Percentiles rank a stretch among this genome's conserved stretches.
Evolutionary conservation across 2,797 vertebrate species (phyloP).

Genomic region (Alosa sapidissima): DNA sequence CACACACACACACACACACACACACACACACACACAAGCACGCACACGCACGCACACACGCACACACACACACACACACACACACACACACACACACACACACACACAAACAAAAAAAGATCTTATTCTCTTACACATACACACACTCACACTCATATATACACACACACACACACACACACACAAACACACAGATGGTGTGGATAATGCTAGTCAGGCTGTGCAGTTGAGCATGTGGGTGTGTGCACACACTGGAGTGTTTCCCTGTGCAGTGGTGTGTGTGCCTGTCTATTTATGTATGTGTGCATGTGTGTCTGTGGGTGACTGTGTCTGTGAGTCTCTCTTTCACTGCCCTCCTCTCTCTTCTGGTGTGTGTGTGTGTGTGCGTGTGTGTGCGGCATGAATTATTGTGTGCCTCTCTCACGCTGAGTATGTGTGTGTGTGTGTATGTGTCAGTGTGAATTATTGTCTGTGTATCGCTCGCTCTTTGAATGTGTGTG

Average conservation of each 20-base stretch:
- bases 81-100: not conserved
- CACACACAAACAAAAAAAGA: not conserved
- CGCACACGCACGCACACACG: slow-evolving; percentile 7
- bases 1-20: slow-evolving; percentile 5
- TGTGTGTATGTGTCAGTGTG: slow-evolving; percentile 13
- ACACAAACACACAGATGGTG: slow-evolving; percentile 19
- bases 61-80: not conserved
- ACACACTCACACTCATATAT: not conserved
- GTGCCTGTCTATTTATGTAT: not conserved
- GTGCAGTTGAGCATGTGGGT: slow-evolving; percentile 13
- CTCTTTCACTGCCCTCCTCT: not conserved
- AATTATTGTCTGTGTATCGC: slow-evolving; percentile 21
- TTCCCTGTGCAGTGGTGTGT: not conserved
- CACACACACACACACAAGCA: slow-evolving; percentile 10
- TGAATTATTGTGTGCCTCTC: slow-evolving; percentile 16
- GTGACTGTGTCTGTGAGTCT: not conserved
- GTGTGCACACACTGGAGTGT: not conserved
- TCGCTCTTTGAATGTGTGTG: slow-evolving; percentile 12
- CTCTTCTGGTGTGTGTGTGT: not conserved
- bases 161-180: slow-evolving; percentile 15
- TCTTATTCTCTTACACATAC: slow-evolving; percentile 1
- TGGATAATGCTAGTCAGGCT: slow-evolving; percentile 11
- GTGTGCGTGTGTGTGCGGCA: not conserved
- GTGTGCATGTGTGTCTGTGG: not conserved
- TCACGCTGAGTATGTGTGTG: slow-evolving; percentile 8